These are phyloP conservation scores for Galago senegalensis DNA, from an alignment of 2,797 vertebrate species.

Conservation along the genomic window DNA sequence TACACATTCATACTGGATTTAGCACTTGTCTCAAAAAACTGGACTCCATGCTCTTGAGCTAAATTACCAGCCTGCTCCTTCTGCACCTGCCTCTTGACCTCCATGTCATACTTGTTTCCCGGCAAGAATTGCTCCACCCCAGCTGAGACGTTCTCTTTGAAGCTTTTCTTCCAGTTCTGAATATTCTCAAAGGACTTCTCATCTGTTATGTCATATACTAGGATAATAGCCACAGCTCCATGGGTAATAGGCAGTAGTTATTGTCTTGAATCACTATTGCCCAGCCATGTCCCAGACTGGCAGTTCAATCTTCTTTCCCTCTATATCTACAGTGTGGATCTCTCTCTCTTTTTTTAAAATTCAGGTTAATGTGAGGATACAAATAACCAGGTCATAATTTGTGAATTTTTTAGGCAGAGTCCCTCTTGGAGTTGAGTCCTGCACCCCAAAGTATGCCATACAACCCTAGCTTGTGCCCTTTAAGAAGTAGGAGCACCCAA, in stretches of 20 bases:
- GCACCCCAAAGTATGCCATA: too few relatives aligned
- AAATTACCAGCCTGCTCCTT: conserved; percentile 95
- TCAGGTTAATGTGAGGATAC: too few relatives aligned
- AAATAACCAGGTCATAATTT: too few relatives aligned
- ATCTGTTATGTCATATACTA: conserved; percentile 98
- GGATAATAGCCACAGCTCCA: conserved; percentile 97
- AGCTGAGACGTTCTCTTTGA: conserved; percentile 96
- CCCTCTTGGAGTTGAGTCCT: too few relatives aligned
- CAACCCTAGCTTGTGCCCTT: too few relatives aligned
- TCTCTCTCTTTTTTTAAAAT: conserved; percentile 83
- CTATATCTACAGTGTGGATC: conserved; percentile 96
- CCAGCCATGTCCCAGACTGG: conserved; percentile 99
- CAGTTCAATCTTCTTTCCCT: conserved; percentile 97
- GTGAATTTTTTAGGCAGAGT: too few relatives aligned
- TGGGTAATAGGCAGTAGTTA: conserved; percentile 97
- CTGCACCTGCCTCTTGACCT: conserved; percentile 94
- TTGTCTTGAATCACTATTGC: conserved; percentile 98
- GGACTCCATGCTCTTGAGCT: conserved; percentile 95
- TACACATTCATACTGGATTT: conserved; percentile 95
- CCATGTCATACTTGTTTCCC: conserved; percentile 98
- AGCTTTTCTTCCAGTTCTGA: conserved; percentile 99
- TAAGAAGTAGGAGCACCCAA: too few relatives aligned
- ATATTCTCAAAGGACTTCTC: conserved; percentile 98
- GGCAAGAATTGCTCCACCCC: conserved; percentile 95
- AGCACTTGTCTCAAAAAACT: conserved; percentile 97